Conservation (phyloP, 2,888 invertebrate species). For the Drosophila setosimentum region DNA sequence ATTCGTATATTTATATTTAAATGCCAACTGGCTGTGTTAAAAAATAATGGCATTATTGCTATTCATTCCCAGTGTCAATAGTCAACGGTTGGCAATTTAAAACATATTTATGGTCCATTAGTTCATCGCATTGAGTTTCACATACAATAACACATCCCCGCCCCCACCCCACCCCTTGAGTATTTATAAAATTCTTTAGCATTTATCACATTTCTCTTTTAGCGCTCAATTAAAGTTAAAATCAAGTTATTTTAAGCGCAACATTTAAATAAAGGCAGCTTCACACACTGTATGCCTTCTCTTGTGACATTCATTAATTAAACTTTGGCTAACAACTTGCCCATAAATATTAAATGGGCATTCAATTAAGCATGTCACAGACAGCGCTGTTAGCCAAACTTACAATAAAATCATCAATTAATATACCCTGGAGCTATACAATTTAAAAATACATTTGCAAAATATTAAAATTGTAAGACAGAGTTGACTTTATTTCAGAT, state of each 20-base stretch:
- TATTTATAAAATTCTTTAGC: conserved; percentile 34
- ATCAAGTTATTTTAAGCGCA: conserved; percentile 11
- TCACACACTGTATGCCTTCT: conserved; percentile 8
- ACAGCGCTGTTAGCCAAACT: not conserved
- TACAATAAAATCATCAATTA: not conserved
- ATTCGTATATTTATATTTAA: conserved; percentile 29
- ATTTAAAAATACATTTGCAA: not conserved
- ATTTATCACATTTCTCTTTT: conserved; percentile 8
- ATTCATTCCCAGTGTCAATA: conserved; percentile 37
- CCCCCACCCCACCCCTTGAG: too few species aligned
- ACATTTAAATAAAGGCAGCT: conserved; percentile 15
- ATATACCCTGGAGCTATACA: conserved; percentile 26
- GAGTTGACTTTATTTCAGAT: not conserved
- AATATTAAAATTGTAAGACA: not conserved
- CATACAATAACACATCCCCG: conserved; percentile 22
- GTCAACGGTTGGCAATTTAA: conserved; percentile 38
- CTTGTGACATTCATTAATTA: conserved; percentile 61
- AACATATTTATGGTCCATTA: conserved; percentile 65
- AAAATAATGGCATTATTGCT: conserved; percentile 69
- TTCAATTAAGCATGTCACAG: conserved; percentile 56
- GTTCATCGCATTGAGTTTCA: conserved; percentile 37
- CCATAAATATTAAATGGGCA: conserved; percentile 73
- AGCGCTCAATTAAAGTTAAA: conserved; percentile 29
- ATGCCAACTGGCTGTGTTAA: conserved; percentile 45
- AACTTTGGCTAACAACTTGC: conserved; percentile 45